These are phyloP conservation scores for Platyscapa corneri DNA, from an alignment of 1,140 invertebrate genomes.

Conservation along the genomic window DNA sequence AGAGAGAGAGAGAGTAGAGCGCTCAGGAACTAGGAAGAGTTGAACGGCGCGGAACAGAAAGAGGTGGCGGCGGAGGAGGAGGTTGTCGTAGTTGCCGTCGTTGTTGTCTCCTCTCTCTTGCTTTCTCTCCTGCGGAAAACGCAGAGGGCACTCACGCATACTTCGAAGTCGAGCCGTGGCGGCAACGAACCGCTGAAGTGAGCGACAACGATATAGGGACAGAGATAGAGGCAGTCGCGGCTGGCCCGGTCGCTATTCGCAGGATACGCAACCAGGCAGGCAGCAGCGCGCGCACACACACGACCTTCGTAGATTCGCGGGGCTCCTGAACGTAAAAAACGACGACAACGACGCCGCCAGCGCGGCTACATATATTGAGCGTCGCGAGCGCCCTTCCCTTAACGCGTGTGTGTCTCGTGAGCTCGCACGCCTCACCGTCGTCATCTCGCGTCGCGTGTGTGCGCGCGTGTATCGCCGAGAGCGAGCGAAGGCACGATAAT, in stretches of 20 bases:
- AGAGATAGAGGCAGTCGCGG: not conserved
- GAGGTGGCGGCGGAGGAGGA: constrained; percentile 40
- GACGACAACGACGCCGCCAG: constrained; percentile 56
- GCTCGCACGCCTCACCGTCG: not conserved
- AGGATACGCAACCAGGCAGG: constrained; percentile 46
- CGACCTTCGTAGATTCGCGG: constrained; percentile 56
- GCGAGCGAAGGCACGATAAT: constrained; percentile 36
- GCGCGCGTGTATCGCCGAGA: constrained; percentile 57
- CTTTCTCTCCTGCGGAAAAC: constrained; percentile 4
- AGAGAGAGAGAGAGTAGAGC: constrained; percentile 18
- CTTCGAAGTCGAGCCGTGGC: not conserved
- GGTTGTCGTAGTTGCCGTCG: too few relatives aligned
- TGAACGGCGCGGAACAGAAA: constrained; percentile 46
- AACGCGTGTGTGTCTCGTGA: not conserved
- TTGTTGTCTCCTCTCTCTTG: constrained; percentile 9
- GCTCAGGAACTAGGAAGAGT: constrained; percentile 50
- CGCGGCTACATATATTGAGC: constrained; percentile 58
- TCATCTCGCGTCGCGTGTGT: constrained; percentile 27
- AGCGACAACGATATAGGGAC: constrained; percentile 2
- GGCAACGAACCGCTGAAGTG: constrained; percentile 6
- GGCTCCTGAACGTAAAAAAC: constrained; percentile 48
- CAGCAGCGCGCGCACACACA: constrained; percentile 60
- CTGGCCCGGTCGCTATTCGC: not conserved
- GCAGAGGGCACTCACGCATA: constrained; percentile 4
- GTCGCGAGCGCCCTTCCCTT: not conserved